Percentiles rank a stretch among this genome's conserved stretches.
These are phyloP conservation scores for Cepaea nemoralis DNA, from an alignment of 1,140 invertebrate genomes.

Conservation along the genomic window DNA sequence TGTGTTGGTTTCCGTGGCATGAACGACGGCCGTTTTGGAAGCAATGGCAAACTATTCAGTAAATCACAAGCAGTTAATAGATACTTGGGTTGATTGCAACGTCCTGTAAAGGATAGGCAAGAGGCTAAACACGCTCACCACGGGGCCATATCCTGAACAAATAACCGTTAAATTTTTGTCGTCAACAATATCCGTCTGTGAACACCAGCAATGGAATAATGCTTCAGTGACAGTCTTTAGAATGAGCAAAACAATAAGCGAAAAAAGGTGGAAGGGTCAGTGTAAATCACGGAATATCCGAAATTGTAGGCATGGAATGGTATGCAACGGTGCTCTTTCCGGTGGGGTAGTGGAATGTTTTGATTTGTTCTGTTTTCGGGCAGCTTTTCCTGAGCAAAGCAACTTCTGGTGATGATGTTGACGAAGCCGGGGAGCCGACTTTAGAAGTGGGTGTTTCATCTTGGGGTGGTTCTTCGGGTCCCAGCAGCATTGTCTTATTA, in stretches of 20 bases:
- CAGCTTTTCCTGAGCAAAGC: neutral
- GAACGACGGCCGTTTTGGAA: no score
- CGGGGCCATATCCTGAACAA: no score
- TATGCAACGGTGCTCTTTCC: neutral
- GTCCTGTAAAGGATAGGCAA: no score
- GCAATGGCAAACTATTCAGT: no score
- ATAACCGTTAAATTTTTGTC: no score
- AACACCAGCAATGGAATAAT: no score
- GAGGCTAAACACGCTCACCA: no score
- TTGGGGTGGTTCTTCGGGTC: neutral
- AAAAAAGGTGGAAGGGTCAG: neutral
- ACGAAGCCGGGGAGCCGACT: neutral
- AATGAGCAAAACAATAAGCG: neutral
- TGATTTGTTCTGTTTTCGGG: neutral
- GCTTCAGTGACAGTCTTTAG: no score
- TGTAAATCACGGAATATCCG: slow-evolving; percentile 10
- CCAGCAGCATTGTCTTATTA: neutral
- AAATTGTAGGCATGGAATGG: slow-evolving; percentile 22
- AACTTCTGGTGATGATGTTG: slow-evolving; percentile 13
- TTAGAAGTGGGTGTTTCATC: neutral
- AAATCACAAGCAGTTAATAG: no score
- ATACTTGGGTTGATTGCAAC: no score
- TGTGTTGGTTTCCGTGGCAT: no score
- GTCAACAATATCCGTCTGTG: no score
- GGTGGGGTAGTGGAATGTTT: slow-evolving; percentile 7